phyloP scores from a whole-genome alignment of 2,797 vertebrate genomes.

The Acrossocheilus wenchowensis region DNA sequence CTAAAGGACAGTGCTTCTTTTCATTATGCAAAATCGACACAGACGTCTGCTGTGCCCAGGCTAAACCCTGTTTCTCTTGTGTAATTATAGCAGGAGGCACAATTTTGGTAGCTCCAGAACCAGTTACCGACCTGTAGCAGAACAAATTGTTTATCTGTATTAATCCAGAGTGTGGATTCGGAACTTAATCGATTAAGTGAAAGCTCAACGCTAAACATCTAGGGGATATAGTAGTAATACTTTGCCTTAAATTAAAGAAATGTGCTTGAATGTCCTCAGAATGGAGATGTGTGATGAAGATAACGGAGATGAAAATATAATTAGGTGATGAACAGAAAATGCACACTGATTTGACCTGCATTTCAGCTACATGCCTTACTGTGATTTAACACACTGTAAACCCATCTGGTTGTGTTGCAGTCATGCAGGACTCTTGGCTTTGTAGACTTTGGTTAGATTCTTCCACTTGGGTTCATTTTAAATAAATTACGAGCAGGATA shows the following conservation, averaged over 20 bases:
- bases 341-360: slow-evolving; percentile 62
- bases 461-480: slow-evolving; percentile 24
- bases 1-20: slow-evolving; percentile 39
- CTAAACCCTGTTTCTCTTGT: slow-evolving; percentile 37
- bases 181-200: neutral
- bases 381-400: slow-evolving; percentile 27
- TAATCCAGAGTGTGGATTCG: neutral
- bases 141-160: neutral
- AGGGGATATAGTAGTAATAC: neutral
- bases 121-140: slow-evolving; percentile 47
- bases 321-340: slow-evolving; percentile 60
- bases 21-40: slow-evolving; percentile 54
- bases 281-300: slow-evolving; percentile 59
- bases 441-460: neutral
- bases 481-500: slow-evolving; percentile 52
- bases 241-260: neutral
- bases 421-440: slow-evolving; percentile 57
- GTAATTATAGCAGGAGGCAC: slow-evolving; percentile 37
- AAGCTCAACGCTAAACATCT: slow-evolving; percentile 29
- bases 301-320: slow-evolving; percentile 54
- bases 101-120: slow-evolving; percentile 12
- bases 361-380: slow-evolving; percentile 25
- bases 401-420: slow-evolving; percentile 8
- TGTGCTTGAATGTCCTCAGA: slow-evolving; percentile 22
- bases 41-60: slow-evolving; percentile 8